phyloP scores from a whole-genome alignment of 2,113 vertebrate genomes.

The Hippocampus barbouri region DNA sequence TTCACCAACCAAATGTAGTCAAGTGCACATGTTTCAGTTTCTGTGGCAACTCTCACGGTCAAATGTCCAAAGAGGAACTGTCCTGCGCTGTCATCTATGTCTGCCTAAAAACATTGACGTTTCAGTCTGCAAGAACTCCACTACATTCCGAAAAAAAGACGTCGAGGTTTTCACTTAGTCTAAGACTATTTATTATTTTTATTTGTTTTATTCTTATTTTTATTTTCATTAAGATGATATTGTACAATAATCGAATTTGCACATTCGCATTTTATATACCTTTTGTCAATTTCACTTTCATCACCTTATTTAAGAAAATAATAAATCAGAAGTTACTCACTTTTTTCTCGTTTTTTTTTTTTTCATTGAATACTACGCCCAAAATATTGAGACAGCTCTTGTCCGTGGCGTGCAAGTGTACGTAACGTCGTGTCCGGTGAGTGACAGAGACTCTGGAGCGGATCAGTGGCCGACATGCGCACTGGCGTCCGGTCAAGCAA shows the following conservation, averaged over 20 bases:
- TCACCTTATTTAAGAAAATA: too few relatives aligned
- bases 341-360: too few relatives aligned
- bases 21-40: too few relatives aligned
- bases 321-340: neutral
- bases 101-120: too few relatives aligned
- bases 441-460: neutral
- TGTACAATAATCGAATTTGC: neutral
- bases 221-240: neutral
- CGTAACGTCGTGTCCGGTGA: neutral
- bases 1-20: too few relatives aligned
- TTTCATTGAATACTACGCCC: too few relatives aligned
- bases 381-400: neutral
- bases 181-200: neutral
- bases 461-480: slow-evolving; percentile 68
- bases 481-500: slow-evolving; percentile 37
- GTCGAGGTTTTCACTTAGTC: neutral
- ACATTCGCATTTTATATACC: neutral
- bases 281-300: neutral
- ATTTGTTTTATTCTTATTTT: neutral
- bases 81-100: too few relatives aligned
- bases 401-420: neutral
- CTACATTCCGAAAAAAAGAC: too few relatives aligned
- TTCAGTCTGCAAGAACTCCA: too few relatives aligned
- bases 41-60: too few relatives aligned
- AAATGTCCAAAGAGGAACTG: too few relatives aligned